A percentile compares a stretch with the other conserved stretches of the same genome.
phyloP scores from a whole-genome alignment of 2,888 invertebrate genomes.

The Pomacea canaliculata region DNA sequence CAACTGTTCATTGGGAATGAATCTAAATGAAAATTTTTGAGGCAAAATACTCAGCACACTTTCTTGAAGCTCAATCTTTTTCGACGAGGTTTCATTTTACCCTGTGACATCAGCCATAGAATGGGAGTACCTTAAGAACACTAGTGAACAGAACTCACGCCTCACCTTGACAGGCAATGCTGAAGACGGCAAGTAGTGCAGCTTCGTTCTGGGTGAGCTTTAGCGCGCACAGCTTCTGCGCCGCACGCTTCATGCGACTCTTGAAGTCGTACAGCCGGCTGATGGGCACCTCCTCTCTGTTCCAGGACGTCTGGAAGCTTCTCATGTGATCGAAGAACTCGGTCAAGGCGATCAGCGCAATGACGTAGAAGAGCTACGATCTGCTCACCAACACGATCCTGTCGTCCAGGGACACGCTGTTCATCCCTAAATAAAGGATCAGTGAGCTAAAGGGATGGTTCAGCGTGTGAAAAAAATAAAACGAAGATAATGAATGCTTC shows the following conservation, averaged over 20 bases:
- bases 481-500: no score
- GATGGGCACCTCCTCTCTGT: not conserved
- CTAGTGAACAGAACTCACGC: no score
- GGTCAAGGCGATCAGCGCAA: not conserved
- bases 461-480: not conserved
- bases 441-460: not conserved
- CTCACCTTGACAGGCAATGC: conserved; percentile 8
- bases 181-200: conserved; percentile 4
- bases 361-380: not conserved
- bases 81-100: no score
- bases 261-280: conserved; percentile 2
- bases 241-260: not conserved
- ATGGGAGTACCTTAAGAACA: no score
- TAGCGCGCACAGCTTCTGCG: conserved; percentile 2
- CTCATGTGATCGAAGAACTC: not conserved
- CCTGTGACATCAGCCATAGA: no score
- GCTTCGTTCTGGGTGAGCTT: conserved; percentile 3
- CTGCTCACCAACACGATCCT: conserved; percentile 5
- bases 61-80: no score
- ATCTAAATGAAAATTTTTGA: no score
- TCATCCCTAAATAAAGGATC: conserved; percentile 3
- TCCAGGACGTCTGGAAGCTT: conserved; percentile 1
- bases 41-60: no score
- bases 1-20: no score
- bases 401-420: conserved; percentile 5